These are phyloP conservation scores for Brachionus plicatilis DNA, from an alignment of 1,140 invertebrate genomes.

Conservation along the genomic window DNA sequence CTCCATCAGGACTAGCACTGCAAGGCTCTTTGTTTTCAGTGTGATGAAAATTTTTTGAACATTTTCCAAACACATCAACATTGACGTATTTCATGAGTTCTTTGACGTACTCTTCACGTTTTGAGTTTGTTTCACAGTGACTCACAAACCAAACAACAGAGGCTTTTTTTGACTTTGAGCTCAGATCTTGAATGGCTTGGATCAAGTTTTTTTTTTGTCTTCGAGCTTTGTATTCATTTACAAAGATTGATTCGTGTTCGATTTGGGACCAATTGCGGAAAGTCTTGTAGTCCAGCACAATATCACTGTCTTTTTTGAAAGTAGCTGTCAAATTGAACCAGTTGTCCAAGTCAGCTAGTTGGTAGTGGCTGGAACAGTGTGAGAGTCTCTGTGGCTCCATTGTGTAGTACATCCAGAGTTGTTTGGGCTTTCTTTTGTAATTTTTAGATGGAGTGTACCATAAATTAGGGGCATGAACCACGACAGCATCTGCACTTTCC, in stretches of 20 bases:
- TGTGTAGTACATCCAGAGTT: constrained; percentile 18
- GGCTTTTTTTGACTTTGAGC: neutral
- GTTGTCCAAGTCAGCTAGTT: constrained; percentile 4
- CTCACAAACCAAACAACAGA: constrained; percentile 63
- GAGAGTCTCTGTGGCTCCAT: constrained; percentile 14
- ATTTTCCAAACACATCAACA: constrained; percentile 67
- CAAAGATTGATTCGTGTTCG: neutral
- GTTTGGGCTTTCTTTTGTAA: constrained; percentile 18
- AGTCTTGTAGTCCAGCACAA: neutral
- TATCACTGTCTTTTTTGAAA: neutral
- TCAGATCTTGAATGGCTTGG: neutral
- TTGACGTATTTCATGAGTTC: constrained; percentile 60
- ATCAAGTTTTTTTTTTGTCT: neutral
- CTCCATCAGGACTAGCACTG: neutral
- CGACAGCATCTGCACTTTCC: neutral
- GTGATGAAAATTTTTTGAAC: constrained; percentile 47
- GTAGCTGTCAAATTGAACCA: constrained; percentile 40
- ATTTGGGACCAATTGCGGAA: constrained; percentile 4
- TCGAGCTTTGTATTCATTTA: neutral
- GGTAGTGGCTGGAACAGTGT: neutral
- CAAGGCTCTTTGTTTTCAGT: constrained; percentile 28
- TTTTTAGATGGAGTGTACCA: constrained; percentile 4
- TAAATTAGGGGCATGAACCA: constrained; percentile 28
- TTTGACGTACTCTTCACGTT: constrained; percentile 59
- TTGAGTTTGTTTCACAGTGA: constrained; percentile 60